phyloP scores from a whole-genome alignment of 2,797 vertebrate genomes.

The Perdix hodgsoniae region DNA sequence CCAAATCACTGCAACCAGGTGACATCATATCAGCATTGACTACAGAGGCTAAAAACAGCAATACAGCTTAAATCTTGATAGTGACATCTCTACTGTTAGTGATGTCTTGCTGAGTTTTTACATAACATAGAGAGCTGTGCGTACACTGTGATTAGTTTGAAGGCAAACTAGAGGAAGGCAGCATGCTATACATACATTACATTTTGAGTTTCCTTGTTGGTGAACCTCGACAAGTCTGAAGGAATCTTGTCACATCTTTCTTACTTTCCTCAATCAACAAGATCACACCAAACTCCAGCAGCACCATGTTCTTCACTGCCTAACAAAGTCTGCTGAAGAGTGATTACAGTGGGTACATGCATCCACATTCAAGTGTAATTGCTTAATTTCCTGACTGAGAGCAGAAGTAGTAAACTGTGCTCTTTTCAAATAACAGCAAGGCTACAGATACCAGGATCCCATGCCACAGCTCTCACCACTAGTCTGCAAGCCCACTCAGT shows the following conservation, averaged over 20 bases:
- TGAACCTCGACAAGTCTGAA: background rate
- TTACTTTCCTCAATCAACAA: background rate
- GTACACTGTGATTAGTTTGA: background rate
- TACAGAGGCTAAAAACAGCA: background rate
- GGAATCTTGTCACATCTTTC: background rate
- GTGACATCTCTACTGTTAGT: background rate
- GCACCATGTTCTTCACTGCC: background rate
- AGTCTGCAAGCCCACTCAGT: background rate
- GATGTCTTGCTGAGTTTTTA: background rate
- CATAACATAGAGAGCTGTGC: rapidly evolving
- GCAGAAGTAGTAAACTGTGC: background rate
- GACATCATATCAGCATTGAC: background rate
- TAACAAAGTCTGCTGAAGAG: background rate
- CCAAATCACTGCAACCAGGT: background rate
- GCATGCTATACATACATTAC: background rate
- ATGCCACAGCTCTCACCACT: background rate
- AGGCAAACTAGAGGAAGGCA: background rate
- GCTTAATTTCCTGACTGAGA: background rate
- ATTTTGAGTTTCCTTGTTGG: background rate
- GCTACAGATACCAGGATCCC: rapidly evolving
- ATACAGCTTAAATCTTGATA: background rate
- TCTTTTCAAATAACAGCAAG: background rate
- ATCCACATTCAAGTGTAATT: background rate
- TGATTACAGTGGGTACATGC: background rate
- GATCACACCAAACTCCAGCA: background rate